Conservation (phyloP, 2,797 vertebrate species). For the Characodon lateralis region DNA sequence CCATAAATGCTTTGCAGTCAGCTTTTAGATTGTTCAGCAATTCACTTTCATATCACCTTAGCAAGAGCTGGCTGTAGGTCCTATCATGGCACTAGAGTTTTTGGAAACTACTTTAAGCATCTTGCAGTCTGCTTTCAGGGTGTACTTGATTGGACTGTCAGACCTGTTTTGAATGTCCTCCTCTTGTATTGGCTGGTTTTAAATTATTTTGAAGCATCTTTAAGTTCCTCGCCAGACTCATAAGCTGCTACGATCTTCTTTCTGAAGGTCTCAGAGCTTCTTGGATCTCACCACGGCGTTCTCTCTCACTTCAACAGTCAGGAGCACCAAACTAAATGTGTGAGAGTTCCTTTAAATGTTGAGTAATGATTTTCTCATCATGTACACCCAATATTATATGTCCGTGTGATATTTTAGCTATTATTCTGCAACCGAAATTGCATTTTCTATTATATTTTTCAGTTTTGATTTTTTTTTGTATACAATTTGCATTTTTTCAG, state of each 20-base stretch:
- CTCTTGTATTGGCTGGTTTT: background rate
- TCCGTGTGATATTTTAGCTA: no score
- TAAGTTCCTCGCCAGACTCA: background rate
- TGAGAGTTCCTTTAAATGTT: no score
- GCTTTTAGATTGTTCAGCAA: background rate
- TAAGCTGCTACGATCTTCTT: background rate
- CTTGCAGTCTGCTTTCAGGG: background rate
- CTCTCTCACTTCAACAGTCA: background rate
- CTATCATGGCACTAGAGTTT: background rate
- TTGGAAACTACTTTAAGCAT: background rate
- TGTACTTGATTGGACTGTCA: background rate
- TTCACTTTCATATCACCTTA: background rate
- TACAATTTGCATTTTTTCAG: no score
- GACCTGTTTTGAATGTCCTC: background rate
- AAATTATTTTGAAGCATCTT: background rate
- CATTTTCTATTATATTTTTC: no score
- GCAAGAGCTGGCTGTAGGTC: background rate
- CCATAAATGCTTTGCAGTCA: background rate
- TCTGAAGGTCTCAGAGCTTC: background rate
- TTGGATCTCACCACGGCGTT: background rate
- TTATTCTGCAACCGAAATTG: no score
- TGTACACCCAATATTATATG: no score
- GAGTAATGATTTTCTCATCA: no score
- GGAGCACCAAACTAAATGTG: background rate
- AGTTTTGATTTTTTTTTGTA: no score